Evolutionary conservation across 2,888 invertebrate genomes (phyloP).

Genomic region (Colostygia pectinataria): DNA sequence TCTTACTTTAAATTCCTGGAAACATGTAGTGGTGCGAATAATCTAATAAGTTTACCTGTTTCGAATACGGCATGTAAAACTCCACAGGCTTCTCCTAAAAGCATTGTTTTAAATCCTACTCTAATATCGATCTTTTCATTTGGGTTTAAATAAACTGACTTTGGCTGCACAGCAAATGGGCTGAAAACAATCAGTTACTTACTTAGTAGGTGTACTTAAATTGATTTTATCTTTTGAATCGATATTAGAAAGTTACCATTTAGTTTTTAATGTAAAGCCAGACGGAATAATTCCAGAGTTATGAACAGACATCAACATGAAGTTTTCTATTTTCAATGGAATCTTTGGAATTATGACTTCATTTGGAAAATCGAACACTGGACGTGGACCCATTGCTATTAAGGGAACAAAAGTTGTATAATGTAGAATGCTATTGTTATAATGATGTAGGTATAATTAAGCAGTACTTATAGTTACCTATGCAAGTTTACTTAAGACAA

Average conservation of each 20-base stretch:
- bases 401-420: conserved; percentile 19
- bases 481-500: background rate
- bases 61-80: conserved; percentile 56
- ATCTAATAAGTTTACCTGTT: conserved; percentile 49
- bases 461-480: too few relatives aligned
- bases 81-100: conserved; percentile 65
- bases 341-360: conserved; percentile 55
- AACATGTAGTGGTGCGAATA: background rate
- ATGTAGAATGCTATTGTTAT: background rate
- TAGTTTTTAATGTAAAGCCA: conserved; percentile 60
- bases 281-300: conserved; percentile 61
- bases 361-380: conserved; percentile 69
- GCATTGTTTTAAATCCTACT: conserved; percentile 76
- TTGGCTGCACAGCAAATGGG: conserved; percentile 80
- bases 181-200: conserved; percentile 44
- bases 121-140: conserved; percentile 74
- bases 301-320: conserved; percentile 45
- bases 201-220: too few relatives aligned
- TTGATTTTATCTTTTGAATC: too few relatives aligned
- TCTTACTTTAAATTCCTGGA: too few relatives aligned
- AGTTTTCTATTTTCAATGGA: conserved; percentile 65
- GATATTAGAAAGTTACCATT: conserved; percentile 61
- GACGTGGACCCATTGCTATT: conserved; percentile 71
- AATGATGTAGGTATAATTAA: too few relatives aligned
- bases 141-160: conserved; percentile 74